Evolutionary conservation across 2,797 vertebrate genomes (phyloP).

Genomic region (Catamblyrhynchus diadema): DNA sequence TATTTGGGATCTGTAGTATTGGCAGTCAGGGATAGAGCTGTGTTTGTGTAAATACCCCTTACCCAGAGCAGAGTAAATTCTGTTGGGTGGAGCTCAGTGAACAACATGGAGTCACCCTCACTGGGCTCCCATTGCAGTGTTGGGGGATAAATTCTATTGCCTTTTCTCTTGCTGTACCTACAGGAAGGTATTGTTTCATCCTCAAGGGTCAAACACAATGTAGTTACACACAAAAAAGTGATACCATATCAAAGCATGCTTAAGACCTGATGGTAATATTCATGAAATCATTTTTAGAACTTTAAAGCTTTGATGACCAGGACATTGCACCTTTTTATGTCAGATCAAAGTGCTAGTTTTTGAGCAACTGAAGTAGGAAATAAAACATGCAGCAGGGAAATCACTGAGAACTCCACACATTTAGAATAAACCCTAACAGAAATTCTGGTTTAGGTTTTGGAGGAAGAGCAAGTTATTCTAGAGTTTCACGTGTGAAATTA

Average conservation of each 20-base stretch:
- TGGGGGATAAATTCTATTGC: not conserved
- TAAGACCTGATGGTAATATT: not conserved
- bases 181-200: not conserved
- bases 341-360: not conserved
- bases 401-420: not conserved
- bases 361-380: not conserved
- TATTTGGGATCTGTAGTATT: not conserved
- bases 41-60: not conserved
- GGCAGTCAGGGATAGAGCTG: not conserved
- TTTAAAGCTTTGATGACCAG: not conserved
- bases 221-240: not conserved
- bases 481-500: not conserved
- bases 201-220: fast-evolving
- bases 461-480: not conserved
- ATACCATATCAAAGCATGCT: not conserved
- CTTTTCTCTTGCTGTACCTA: not conserved
- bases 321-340: not conserved
- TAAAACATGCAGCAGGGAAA: not conserved
- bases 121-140: fast-evolving
- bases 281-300: not conserved
- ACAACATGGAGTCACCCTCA: fast-evolving
- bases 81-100: not conserved
- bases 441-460: not conserved
- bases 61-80: not conserved
- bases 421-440: not conserved